These are phyloP conservation scores for Hirundichthys speculiger DNA, from an alignment of 2,113 vertebrate genomes.

Conservation along the genomic window DNA sequence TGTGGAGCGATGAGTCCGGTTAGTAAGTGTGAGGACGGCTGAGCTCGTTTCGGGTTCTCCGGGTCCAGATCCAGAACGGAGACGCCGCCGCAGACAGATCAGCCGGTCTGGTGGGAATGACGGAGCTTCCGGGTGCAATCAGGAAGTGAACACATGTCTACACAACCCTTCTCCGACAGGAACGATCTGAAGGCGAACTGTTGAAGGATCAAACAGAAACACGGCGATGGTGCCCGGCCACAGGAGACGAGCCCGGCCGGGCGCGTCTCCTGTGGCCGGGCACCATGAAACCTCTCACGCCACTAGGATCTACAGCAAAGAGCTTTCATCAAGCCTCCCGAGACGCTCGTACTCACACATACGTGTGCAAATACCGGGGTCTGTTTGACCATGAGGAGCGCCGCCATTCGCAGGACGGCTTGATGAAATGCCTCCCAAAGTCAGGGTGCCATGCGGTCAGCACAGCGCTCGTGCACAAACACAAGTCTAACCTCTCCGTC, in stretches of 20 bases:
- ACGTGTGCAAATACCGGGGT: conserved; percentile 32
- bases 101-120: conserved; percentile 16
- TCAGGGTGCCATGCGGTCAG: conserved; percentile 82
- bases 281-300: conserved; percentile 72
- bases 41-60: conserved; percentile 22
- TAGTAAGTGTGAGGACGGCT: conserved; percentile 54
- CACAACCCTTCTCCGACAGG: conserved; percentile 40
- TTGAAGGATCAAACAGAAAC: conserved; percentile 61
- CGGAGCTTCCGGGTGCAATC: conserved; percentile 9
- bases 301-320: conserved; percentile 71
- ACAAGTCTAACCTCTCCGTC: conserved; percentile 85
- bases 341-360: conserved; percentile 56
- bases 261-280: conserved; percentile 52
- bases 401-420: conserved; percentile 53
- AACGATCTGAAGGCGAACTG: conserved; percentile 64
- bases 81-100: conserved; percentile 17
- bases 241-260: conserved; percentile 32
- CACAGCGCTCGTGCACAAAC: conserved; percentile 85
- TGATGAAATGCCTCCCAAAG: conserved; percentile 74
- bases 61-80: not conserved
- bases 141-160: conserved; percentile 26
- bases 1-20: conserved; percentile 50
- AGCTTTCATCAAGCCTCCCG: conserved; percentile 76
- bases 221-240: conserved; percentile 71
- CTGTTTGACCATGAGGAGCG: conserved; percentile 45